Evolutionary conservation across 2,888 invertebrate species (phyloP), one percentile per base, ranked within the genome.

Genomic region (Agonopterix alstromeriana): DNA sequence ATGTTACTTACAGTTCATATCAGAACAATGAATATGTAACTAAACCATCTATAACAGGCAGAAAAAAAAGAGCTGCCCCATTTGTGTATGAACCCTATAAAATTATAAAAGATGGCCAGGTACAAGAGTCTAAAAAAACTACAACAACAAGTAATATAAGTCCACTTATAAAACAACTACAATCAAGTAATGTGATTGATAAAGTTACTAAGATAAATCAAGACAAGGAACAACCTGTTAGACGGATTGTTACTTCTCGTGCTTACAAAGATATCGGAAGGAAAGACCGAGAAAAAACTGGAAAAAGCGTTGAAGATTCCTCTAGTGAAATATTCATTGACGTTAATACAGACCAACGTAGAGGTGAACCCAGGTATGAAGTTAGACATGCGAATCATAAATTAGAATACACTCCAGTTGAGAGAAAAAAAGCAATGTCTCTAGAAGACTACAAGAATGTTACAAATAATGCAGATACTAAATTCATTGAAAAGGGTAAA

Each of bases 41-140:
- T 3, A 65, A 66, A 53, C 12, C 44, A 8, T 57, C 65, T 9
- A 17, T n/a, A 40, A 53, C 40, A 45, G 17, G 56, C 11, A 65
- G 88, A 60, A 73, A 55, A 50, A 85, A 71, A 60, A 65, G 89
- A 55, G 72, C 78, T 10, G 55, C 77, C 5, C 67, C 79, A 1
- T 88, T 88, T 70, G 61, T 81, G 5, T 89, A 89, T 54, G 88
- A 89, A 61, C 88, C 88, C 0, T 89, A 89, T 50, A 89, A 89
- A 73, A 84, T 88, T 35, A 83, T 89, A 45, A 76, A 73, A 60
- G 86, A 87, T 45, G 72, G 72, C 17, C 82, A 81, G 66, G 55
- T 70, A 35, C 75, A 71, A 51, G 87, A 85, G 48, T 77, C 80
- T 1, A 87, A 83, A 50, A 87, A 86, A 69, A 80, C 82, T 35